Conservation (phyloP, 2,888 invertebrate genomes). For the Rhodophaea formosa region DNA sequence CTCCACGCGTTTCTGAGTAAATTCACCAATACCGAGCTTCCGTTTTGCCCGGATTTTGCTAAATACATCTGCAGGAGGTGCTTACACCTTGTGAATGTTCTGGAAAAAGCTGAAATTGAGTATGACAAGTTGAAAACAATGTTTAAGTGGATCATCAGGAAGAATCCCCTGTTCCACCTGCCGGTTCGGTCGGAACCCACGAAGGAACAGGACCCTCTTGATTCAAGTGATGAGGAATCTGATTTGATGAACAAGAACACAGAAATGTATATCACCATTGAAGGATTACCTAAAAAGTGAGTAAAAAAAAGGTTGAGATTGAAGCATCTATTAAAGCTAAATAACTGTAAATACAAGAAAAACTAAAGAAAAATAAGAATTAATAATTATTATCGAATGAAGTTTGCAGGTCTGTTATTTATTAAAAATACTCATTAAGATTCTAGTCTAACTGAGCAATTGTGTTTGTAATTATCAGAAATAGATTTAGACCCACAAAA, state of each 20-base stretch:
- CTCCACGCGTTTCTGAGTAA: constrained; percentile 53
- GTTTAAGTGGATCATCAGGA: constrained; percentile 62
- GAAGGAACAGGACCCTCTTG: constrained; percentile 48
- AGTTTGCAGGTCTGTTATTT: too few species aligned
- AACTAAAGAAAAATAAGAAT: too few species aligned
- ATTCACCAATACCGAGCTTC: constrained; percentile 46
- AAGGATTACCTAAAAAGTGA: constrained; percentile 54
- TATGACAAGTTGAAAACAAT: constrained; percentile 60
- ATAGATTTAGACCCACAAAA: too few species aligned
- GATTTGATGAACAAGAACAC: too few species aligned
- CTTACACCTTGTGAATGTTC: constrained; percentile 57
- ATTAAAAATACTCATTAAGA: too few species aligned
- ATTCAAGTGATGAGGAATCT: constrained; percentile 12
- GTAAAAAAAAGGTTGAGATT: too few species aligned
- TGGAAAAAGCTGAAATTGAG: constrained; percentile 66
- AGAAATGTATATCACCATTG: constrained; percentile 18
- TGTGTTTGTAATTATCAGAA: too few species aligned
- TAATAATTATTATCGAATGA: too few species aligned
- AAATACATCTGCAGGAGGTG: constrained; percentile 60
- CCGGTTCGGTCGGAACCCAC: constrained; percentile 35
- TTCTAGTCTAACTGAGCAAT: too few species aligned
- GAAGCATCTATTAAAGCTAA: too few species aligned
- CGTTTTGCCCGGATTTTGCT: constrained; percentile 36
- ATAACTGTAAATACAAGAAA: too few species aligned
- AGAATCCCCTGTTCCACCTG: constrained; percentile 60